phyloP scores from a whole-genome alignment of 2,113 vertebrate genomes.

The Toxotes chatareus region DNA sequence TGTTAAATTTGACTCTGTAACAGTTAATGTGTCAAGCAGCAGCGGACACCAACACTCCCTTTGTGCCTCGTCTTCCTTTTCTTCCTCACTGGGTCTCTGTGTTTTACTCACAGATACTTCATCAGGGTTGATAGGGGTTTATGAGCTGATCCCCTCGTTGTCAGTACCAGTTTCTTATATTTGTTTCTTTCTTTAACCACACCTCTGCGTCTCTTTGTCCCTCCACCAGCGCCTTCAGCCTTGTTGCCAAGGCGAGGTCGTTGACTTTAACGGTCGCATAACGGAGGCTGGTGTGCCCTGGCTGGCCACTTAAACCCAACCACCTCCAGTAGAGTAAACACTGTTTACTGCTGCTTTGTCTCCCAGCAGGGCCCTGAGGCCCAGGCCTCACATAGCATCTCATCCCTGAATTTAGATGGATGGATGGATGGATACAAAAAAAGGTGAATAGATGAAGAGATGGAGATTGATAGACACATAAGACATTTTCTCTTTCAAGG shows the following conservation, averaged over 20 bases:
- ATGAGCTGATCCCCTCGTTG: not conserved
- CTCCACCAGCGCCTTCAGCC: conserved; percentile 19
- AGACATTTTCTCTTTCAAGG: conserved; percentile 16
- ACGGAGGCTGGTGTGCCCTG: conserved; percentile 50
- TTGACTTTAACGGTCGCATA: conserved; percentile 64
- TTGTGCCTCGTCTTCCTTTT: not conserved
- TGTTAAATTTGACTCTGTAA: conserved; percentile 13
- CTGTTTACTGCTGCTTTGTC: conserved; percentile 56
- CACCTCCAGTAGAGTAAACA: conserved; percentile 68
- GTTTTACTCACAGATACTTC: conserved; percentile 11
- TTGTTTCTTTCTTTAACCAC: conserved; percentile 1
- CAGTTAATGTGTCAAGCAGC: conserved; percentile 12
- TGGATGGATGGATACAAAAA: conserved; percentile 5
- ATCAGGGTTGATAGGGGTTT: not conserved
- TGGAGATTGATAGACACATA: conserved; percentile 6
- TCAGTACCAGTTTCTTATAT: conserved; percentile 23
- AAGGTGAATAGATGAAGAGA: conserved; percentile 11
- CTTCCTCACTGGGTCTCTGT: not conserved
- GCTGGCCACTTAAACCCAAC: conserved; percentile 56
- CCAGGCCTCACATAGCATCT: conserved; percentile 32
- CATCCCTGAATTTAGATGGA: conserved; percentile 33
- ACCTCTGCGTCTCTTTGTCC: not conserved
- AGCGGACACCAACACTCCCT: not conserved
- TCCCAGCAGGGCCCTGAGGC: conserved; percentile 35
- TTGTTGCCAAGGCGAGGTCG: conserved; percentile 40